phyloP scores from a whole-genome alignment of 1,140 invertebrate species.

The Drosophila nasuta region DNA sequence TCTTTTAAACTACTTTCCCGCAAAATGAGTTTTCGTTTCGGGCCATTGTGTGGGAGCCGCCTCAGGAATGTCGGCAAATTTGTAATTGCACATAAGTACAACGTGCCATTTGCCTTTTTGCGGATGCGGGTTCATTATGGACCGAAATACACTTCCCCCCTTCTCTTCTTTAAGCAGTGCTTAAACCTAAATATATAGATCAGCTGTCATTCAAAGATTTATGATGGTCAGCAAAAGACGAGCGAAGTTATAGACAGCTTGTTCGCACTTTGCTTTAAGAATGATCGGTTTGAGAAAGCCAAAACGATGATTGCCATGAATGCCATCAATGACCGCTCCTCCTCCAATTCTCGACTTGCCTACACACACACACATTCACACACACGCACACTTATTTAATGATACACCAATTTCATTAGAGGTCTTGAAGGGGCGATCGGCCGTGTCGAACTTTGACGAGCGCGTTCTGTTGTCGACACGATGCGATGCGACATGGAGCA shows the following conservation, averaged over 20 bases:
- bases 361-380: too few relatives aligned
- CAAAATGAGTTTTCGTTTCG: conserved; percentile 30
- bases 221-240: conserved; percentile 30
- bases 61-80: conserved; percentile 52
- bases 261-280: conserved; percentile 41
- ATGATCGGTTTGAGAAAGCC: conserved; percentile 22
- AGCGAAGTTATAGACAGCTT: background rate
- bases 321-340: background rate
- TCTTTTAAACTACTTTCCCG: conserved; percentile 57
- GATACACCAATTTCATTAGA: conserved; percentile 44
- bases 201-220: conserved; percentile 61
- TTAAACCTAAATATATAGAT: conserved; percentile 63
- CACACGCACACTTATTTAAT: conserved; percentile 26
- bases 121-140: conserved; percentile 64
- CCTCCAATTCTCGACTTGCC: conserved; percentile 11
- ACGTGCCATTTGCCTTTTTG: conserved; percentile 22
- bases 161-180: background rate
- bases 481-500: conserved; percentile 21
- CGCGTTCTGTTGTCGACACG: conserved; percentile 30
- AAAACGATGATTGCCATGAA: background rate
- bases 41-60: conserved; percentile 33
- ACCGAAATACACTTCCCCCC: conserved; percentile 19
- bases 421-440: conserved; percentile 34
- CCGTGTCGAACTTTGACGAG: conserved; percentile 51
- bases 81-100: conserved; percentile 61